Evolutionary conservation across 1,140 invertebrate genomes (phyloP), one percentile per base, ranked within the genome.

Genomic region (Drosophila teissieri): DNA sequence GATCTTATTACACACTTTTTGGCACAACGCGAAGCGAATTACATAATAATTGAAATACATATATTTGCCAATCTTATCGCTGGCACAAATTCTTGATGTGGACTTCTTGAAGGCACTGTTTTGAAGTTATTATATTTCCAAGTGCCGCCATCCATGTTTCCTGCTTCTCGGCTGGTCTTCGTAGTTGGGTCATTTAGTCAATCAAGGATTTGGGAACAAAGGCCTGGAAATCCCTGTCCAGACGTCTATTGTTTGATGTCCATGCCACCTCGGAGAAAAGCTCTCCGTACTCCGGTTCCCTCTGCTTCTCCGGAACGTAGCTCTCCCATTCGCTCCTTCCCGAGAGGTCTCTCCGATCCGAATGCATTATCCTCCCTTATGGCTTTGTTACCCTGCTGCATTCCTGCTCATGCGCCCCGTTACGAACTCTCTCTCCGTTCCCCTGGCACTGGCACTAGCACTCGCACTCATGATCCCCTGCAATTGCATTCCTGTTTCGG

Each of bases 401-500:
- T 56, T 69, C 56, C 77, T 42, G 36, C 42, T 22, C 51, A 36
- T 22, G 10, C 62, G 46, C 42, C 39, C 42, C 52, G 55, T 34
- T 39, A 75, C 58, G n/a, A 60, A 10, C 51, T 60, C 80, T 61
- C 51, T 44, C 49, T 19, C 53, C 39, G n/a, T 62, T 22, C 42
- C 45, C 34, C 60, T 52, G 48, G 17, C 63, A 19, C 64, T 17
- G 19, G 15, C 4, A 40, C 60, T 52, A 39, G 17, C 63, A 19
- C 64, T 17, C 17, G 15, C 4, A 40, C 44, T 51, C 44, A 22
- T 27, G 52, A 57, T 61, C 22, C 64, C 46, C 79, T 86, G 82
- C 78, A 82, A 88, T 86, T 86, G 82, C 83, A 86, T 86, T 85
- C 78, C 82, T 85, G 81, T 85, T 79, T 67, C 15, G 4, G 46